A percentile compares a stretch with the other conserved stretches of the same genome.
phyloP scores from a whole-genome alignment of 2,888 invertebrate species.

The Eurytoma californica region DNA sequence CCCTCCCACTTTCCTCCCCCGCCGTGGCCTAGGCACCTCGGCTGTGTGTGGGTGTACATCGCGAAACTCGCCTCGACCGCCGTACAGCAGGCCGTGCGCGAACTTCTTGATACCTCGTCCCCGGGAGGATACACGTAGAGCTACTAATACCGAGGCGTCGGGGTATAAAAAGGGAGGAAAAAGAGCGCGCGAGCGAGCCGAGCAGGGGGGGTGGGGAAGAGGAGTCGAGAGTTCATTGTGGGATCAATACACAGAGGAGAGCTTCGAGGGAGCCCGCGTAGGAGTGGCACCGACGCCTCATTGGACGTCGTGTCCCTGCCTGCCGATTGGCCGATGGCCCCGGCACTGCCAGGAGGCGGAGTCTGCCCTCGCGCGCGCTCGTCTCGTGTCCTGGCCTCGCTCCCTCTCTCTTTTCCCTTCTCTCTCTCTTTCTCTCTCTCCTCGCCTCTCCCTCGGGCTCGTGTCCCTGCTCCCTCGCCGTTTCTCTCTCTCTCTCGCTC shows the following conservation, averaged over 20 bases:
- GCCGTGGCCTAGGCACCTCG: constrained; percentile 1
- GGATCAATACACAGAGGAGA: constrained; percentile 70
- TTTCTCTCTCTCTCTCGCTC: neutral
- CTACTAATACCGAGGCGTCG: neutral
- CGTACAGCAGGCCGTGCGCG: constrained; percentile 54
- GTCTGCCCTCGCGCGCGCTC: constrained; percentile 11
- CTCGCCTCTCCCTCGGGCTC: neutral
- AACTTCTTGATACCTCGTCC: constrained; percentile 69
- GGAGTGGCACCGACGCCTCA: constrained; percentile 72
- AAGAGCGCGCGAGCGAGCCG: constrained; percentile 13
- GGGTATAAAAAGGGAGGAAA: neutral
- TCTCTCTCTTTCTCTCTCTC: constrained; percentile 10
- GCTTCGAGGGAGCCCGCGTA: constrained; percentile 61
- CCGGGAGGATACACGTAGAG: constrained; percentile 36
- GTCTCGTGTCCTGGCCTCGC: constrained; percentile 25
- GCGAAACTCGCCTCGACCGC: neutral
- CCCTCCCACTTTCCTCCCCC: constrained; percentile 6
- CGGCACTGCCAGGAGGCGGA: constrained; percentile 72
- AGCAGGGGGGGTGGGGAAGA: constrained; percentile 56
- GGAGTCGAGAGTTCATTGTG: constrained; percentile 70
- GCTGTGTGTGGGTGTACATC: neutral
- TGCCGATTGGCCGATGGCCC: constrained; percentile 61
- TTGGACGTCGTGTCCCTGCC: constrained; percentile 66
- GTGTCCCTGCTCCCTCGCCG: neutral
- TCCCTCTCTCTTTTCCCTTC: constrained; percentile 14